Base-by-base conservation (phyloP, 2,888 invertebrate species). In the Seira musarum region DNA sequence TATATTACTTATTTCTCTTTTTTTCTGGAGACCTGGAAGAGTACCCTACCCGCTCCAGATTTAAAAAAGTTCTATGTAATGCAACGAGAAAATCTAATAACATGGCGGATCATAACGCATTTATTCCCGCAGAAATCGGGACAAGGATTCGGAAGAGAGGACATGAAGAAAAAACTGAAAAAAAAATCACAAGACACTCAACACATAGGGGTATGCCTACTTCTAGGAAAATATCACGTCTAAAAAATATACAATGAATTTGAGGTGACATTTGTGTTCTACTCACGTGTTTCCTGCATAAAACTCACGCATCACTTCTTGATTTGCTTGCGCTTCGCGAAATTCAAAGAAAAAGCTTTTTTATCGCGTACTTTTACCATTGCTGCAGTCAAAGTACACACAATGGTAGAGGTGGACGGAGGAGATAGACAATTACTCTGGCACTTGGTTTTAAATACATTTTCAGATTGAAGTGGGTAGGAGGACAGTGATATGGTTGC, bases 251-350 rank as follows among this genome's bases (percentile, higher is more conserved):
- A 53, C 53, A 53, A 53, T 53, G 53, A 53, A 53, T 53, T 61
- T 25, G 35, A 79, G 65, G 49, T 72, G 72, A 79, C 79, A 79
- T 79, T 79, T 79, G 79, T 72, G 68, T 79, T 72, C 79, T 67
- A 46, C 79, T 79, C 79, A 79, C 79, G 79, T 79, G 79, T 68
- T 73, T 73, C 79, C 79, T 72, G 72, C 68, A 79, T 79, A 66
- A 63, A 71, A 68, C 79, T 79, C 72, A 79, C 79, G 79, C 79
- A 79, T 79, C 72, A 79, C 63, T 73, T 68, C 17, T 8, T 53
- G 53, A 53, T 53, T 53, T 53, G 53, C 53, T 53, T 53, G 53
- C 53, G 53, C 53, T 53, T 53, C 53, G 53, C 53, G 53, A 53
- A 53, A 53, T 15, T 53, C 13, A 17, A 30, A 30, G 53, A 17